Evolutionary conservation across 2,888 invertebrate genomes (phyloP).

Genomic region (Mesorhabditis belari): DNA sequence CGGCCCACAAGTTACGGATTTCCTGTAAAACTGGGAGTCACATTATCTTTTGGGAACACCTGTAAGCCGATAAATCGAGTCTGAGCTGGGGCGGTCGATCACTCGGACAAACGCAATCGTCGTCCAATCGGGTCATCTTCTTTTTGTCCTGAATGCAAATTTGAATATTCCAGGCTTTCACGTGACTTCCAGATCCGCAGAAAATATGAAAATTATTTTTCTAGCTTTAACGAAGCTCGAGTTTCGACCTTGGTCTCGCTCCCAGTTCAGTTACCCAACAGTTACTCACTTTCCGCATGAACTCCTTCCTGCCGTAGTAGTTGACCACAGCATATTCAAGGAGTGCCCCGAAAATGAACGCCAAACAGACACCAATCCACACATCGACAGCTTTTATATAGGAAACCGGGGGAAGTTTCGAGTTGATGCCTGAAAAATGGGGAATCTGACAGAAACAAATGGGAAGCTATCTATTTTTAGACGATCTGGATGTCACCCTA

Average conservation of each 20-base stretch:
- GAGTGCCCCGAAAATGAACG: conserved; percentile 93
- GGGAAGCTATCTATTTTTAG: conserved; percentile 58
- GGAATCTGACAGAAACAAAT: conserved; percentile 62
- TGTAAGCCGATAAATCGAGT: conserved; percentile 36
- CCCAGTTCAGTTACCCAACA: no score
- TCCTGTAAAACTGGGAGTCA: no score
- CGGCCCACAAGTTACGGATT: conserved; percentile 3
- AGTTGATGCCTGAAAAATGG: conserved; percentile 71
- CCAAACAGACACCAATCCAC: conserved; percentile 65
- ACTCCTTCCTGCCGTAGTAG: conserved; percentile 67
- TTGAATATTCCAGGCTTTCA: neutral
- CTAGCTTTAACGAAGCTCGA: no score
- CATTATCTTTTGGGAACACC: no score
- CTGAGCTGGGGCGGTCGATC: conserved; percentile 32
- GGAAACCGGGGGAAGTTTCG: conserved; percentile 51
- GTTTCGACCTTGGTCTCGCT: no score
- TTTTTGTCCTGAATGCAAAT: conserved; percentile 28
- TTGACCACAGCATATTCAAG: conserved; percentile 96
- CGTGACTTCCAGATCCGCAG: neutral
- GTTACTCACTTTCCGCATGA: conserved; percentile 31
- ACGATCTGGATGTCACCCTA: neutral
- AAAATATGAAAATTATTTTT: neutral
- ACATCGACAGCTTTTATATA: conserved; percentile 57
- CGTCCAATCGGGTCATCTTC: conserved; percentile 38
- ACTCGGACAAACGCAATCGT: conserved; percentile 50